Evolutionary conservation across 2,797 vertebrate species (phyloP).

Genomic region (Pseudopleuronectes americanus): DNA sequence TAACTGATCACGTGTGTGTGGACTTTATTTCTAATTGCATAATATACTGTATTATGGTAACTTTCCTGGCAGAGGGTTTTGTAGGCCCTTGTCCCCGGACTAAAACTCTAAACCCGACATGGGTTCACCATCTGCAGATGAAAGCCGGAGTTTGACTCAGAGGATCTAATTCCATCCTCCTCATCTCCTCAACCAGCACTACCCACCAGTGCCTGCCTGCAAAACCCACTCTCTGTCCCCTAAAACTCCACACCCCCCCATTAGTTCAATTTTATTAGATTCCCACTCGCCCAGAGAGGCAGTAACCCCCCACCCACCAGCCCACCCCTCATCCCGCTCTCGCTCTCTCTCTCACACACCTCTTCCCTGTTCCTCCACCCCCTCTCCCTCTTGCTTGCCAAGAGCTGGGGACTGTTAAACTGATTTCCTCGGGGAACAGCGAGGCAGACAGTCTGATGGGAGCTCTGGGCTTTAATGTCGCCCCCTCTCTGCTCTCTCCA

Average conservation of each 20-base stretch:
- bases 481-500: constrained; percentile 64
- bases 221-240: constrained; percentile 73
- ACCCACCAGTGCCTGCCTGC: constrained; percentile 70
- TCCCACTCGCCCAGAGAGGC: constrained; percentile 81
- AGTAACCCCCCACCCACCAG: constrained; percentile 62
- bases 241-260: constrained; percentile 79
- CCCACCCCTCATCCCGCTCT: neutral
- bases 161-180: too few species aligned
- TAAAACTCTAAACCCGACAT: constrained; percentile 66
- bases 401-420: constrained; percentile 86
- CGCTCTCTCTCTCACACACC: constrained; percentile 35
- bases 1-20: constrained; percentile 49
- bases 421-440: constrained; percentile 85
- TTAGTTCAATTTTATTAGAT: constrained; percentile 86
- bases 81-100: constrained; percentile 67
- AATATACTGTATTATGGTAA: constrained; percentile 81
- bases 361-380: constrained; percentile 62
- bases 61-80: constrained; percentile 82
- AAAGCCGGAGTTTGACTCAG: constrained; percentile 80
- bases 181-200: constrained; percentile 77
- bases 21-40: constrained; percentile 80
- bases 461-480: constrained; percentile 66
- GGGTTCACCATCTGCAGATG: constrained; percentile 85
- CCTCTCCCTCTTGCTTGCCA: constrained; percentile 73
- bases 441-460: constrained; percentile 82